A percentile compares a stretch with the other conserved stretches of the same genome.
Evolutionary conservation across 2,888 invertebrate species (phyloP).

Genomic region (Seladonia tumulorum): DNA sequence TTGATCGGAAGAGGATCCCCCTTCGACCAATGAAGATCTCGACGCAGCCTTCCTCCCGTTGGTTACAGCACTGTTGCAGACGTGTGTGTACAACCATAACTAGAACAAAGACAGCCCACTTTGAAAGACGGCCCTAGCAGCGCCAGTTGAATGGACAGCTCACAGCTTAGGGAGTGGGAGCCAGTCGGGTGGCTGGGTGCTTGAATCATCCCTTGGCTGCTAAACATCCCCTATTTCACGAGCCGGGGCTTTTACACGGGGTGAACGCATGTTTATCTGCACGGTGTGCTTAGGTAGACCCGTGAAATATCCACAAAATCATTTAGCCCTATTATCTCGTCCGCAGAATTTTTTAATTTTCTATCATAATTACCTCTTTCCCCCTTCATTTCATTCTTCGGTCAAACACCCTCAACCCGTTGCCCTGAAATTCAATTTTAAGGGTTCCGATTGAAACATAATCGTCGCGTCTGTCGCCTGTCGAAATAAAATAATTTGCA

Average conservation of each 20-base stretch:
- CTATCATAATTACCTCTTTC: not conserved
- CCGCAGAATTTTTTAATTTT: slow-evolving; percentile 37
- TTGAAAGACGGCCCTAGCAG: slow-evolving; percentile 55
- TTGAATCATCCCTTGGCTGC: slow-evolving; percentile 67
- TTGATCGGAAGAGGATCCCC: not conserved
- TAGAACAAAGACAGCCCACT: slow-evolving; percentile 59
- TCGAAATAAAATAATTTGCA: too few species aligned
- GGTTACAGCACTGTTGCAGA: slow-evolving; percentile 19
- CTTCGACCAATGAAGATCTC: slow-evolving; percentile 16
- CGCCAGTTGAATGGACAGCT: slow-evolving; percentile 64
- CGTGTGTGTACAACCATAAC: slow-evolving; percentile 56
- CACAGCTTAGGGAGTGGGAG: slow-evolving; percentile 61
- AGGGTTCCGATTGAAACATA: too few species aligned
- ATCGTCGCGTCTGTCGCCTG: too few species aligned
- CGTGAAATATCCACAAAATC: slow-evolving; percentile 59
- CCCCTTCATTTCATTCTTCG: not conserved
- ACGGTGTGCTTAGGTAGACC: slow-evolving; percentile 47
- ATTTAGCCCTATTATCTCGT: slow-evolving; percentile 55
- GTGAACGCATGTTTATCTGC: slow-evolving; percentile 61
- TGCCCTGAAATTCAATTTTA: too few species aligned
- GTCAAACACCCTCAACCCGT: too few species aligned
- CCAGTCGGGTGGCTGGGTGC: slow-evolving; percentile 59
- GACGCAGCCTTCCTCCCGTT: slow-evolving; percentile 36
- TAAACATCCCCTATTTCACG: slow-evolving; percentile 64
- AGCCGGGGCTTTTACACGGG: slow-evolving; percentile 52